A percentile compares a stretch with the other conserved stretches of the same genome.
Conservation (phyloP, 2,113 vertebrate species). For the Platichthys flesus region DNA sequence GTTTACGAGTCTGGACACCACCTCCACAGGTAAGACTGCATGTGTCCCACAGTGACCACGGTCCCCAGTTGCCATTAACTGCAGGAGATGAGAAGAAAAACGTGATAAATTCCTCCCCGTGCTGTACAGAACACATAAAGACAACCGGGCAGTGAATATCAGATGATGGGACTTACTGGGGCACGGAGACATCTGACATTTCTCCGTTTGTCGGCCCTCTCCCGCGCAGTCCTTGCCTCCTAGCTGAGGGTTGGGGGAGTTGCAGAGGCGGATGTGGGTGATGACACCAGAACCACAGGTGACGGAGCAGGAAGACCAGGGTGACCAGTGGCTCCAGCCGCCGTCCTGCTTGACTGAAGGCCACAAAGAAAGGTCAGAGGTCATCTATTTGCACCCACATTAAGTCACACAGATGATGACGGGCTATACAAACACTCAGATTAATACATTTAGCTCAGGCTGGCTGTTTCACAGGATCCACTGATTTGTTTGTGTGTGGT, state of each 20-base stretch:
- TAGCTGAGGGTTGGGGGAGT: slow-evolving; percentile 96
- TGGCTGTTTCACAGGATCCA: neutral
- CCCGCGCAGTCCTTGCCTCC: slow-evolving; percentile 93
- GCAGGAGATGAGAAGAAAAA: slow-evolving; percentile 22
- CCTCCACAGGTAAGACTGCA: slow-evolving; percentile 93
- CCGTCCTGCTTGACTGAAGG: slow-evolving; percentile 95
- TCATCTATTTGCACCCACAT: slow-evolving; percentile 10
- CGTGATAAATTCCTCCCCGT: neutral
- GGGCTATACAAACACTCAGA: too few species aligned
- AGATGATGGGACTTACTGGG: slow-evolving; percentile 86
- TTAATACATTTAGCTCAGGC: neutral
- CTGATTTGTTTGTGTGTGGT: neutral
- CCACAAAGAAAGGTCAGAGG: slow-evolving; percentile 24
- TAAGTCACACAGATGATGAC: neutral
- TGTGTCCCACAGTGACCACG: slow-evolving; percentile 95
- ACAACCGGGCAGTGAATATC: neutral
- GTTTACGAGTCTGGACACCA: slow-evolving; percentile 90
- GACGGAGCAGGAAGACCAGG: slow-evolving; percentile 98
- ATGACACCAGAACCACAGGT: slow-evolving; percentile 93
- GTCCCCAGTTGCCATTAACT: slow-evolving; percentile 98
- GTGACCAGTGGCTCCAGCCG: slow-evolving; percentile 98
- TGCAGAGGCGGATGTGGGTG: slow-evolving; percentile 98
- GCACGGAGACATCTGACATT: slow-evolving; percentile 90
- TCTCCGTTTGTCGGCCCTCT: slow-evolving; percentile 91
- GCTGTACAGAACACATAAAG: neutral